These are phyloP conservation scores for Laupala kohalensis DNA, from an alignment of 1,140 invertebrate genomes.

Conservation along the genomic window DNA sequence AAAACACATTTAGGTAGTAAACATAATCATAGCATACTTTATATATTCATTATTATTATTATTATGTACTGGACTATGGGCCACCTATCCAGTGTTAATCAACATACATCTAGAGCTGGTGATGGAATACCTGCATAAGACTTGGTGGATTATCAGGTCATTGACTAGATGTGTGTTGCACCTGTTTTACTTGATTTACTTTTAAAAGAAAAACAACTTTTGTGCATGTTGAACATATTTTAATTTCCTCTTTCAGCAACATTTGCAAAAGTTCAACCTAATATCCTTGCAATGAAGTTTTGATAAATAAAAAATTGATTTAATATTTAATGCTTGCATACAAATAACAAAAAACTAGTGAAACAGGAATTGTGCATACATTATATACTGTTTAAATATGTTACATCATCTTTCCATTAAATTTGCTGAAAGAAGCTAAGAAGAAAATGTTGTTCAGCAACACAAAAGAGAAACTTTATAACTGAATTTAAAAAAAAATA, in stretches of 20 bases:
- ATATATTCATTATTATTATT: conserved; percentile 13
- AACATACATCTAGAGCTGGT: neutral
- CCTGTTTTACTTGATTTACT: conserved; percentile 2
- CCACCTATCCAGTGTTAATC: neutral
- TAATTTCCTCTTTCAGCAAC: neutral
- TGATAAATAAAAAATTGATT: neutral
- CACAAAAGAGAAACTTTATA: conserved; percentile 12
- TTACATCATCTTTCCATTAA: neutral
- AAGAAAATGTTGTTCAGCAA: conserved; percentile 11
- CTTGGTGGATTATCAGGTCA: neutral
- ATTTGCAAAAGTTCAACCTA: neutral
- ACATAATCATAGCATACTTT: conserved; percentile 14
- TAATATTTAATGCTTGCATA: neutral
- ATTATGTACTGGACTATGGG: neutral
- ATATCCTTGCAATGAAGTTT: neutral
- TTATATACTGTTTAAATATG: neutral
- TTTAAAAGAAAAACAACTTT: neutral
- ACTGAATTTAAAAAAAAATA: conserved; percentile 13
- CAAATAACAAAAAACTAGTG: neutral
- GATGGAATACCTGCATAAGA: neutral
- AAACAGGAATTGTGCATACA: neutral
- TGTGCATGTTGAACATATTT: neutral
- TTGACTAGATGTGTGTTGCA: neutral
- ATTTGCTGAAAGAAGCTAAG: conserved; percentile 1
- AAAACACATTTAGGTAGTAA: conserved; percentile 12